Evolutionary conservation across 2,113 vertebrate species (phyloP).

Genomic region (Alligator mississippiensis): DNA sequence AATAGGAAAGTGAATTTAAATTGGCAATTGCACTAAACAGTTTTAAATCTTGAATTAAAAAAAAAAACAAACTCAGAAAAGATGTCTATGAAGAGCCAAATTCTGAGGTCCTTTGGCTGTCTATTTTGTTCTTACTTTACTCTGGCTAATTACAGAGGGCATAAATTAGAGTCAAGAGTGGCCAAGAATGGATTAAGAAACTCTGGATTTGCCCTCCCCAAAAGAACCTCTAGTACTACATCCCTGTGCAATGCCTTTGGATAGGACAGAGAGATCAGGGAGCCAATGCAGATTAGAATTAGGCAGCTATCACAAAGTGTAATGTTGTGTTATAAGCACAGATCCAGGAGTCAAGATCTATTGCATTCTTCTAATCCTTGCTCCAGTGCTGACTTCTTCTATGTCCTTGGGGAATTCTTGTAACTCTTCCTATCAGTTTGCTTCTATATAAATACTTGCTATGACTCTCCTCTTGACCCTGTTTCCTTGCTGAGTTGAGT

Average conservation of each 20-base stretch:
- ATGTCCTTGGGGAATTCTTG: not conserved
- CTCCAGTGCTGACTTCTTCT: not conserved
- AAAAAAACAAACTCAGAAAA: not conserved
- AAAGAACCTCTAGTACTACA: not conserved
- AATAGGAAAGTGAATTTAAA: not conserved
- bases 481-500: accelerated
- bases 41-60: not conserved
- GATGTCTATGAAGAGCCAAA: not conserved
- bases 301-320: not conserved
- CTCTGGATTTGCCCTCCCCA: not conserved
- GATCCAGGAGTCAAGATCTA: not conserved
- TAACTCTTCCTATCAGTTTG: not conserved
- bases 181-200: not conserved
- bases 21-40: not conserved
- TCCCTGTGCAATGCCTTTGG: not conserved
- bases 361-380: not conserved
- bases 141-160: not conserved
- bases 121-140: not conserved
- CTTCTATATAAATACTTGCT: not conserved
- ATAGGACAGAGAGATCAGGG: not conserved
- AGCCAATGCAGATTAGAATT: not conserved
- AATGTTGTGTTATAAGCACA: not conserved
- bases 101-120: not conserved
- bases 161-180: not conserved
- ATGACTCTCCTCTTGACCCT: not conserved